Evolutionary conservation across 2,888 invertebrate genomes (phyloP).

Genomic region (Drosophila prolongata): DNA sequence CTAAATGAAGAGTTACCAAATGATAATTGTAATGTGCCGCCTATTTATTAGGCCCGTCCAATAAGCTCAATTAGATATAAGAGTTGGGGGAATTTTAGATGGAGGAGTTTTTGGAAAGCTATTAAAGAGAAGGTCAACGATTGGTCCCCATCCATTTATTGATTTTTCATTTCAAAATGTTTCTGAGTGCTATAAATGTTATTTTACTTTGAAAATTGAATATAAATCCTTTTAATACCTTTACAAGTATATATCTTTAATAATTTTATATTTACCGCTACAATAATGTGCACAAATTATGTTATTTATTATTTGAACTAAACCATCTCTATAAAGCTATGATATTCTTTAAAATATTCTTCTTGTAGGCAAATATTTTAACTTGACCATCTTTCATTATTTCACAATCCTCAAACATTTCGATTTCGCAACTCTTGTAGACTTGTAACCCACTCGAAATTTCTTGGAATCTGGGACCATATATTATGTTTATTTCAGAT

Average conservation of each 20-base stretch:
- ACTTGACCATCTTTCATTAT: conserved; percentile 1
- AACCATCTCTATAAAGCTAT: no score
- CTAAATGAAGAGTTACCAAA: conserved; percentile 40
- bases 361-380: background rate
- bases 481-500: conserved; percentile 50
- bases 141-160: background rate
- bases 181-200: background rate
- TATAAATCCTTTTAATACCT: no score
- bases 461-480: conserved; percentile 48
- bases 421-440: conserved; percentile 30
- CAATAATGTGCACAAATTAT: no score
- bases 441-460: conserved; percentile 17
- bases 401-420: conserved; percentile 31
- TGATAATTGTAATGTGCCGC: conserved; percentile 30
- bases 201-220: no score
- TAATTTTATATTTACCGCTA: no score
- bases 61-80: conserved; percentile 12
- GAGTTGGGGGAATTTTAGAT: background rate
- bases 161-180: no score
- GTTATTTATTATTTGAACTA: background rate
- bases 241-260: no score
- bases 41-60: conserved; percentile 31
- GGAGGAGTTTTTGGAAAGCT: background rate
- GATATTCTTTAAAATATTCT: background rate
- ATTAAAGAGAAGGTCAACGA: conserved; percentile 13